Conservation (phyloP, 2,888 invertebrate genomes). For the Nemapogon koenigi region DNA sequence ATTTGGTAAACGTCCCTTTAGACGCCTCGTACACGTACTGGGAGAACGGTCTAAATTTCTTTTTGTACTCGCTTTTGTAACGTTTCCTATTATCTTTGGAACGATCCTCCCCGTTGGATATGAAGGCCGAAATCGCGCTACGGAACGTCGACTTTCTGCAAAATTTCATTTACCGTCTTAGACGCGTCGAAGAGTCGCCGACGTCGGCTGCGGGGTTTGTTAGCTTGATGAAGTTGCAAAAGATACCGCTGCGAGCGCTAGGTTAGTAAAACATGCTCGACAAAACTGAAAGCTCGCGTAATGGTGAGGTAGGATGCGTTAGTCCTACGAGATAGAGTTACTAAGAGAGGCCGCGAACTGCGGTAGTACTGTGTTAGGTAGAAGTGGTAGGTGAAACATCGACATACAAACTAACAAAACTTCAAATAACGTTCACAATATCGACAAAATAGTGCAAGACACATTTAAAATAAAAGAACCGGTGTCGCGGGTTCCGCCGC, state of each 20-base stretch:
- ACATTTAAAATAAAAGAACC: constrained; percentile 49
- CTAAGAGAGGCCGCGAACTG: constrained; percentile 7
- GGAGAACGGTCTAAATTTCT: constrained; percentile 83
- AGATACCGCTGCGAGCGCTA: constrained; percentile 34
- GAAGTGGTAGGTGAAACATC: constrained; percentile 58
- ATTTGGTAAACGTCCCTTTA: constrained; percentile 70
- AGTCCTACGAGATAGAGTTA: constrained; percentile 47
- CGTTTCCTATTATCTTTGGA: constrained; percentile 70
- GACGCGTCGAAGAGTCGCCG: constrained; percentile 46
- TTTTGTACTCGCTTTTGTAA: constrained; percentile 81
- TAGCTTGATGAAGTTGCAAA: constrained; percentile 25
- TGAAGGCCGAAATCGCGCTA: constrained; percentile 65
- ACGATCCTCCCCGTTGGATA: constrained; percentile 66
- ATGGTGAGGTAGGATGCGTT: constrained; percentile 51
- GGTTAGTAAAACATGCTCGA: constrained; percentile 59
- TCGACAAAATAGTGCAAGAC: constrained; percentile 33
- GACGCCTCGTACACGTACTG: constrained; percentile 79
- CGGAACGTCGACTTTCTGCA: constrained; percentile 67
- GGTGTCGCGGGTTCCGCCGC: no score
- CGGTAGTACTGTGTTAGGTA: constrained; percentile 20
- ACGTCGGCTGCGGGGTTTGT: constrained; percentile 7
- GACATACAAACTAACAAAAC: constrained; percentile 59
- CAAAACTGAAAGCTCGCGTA: constrained; percentile 57
- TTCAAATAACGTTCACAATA: constrained; percentile 47
- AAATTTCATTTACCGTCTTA: constrained; percentile 61